Base-by-base conservation (phyloP, 2,888 invertebrate genomes). In the Drosophila pseudotakahashii region DNA sequence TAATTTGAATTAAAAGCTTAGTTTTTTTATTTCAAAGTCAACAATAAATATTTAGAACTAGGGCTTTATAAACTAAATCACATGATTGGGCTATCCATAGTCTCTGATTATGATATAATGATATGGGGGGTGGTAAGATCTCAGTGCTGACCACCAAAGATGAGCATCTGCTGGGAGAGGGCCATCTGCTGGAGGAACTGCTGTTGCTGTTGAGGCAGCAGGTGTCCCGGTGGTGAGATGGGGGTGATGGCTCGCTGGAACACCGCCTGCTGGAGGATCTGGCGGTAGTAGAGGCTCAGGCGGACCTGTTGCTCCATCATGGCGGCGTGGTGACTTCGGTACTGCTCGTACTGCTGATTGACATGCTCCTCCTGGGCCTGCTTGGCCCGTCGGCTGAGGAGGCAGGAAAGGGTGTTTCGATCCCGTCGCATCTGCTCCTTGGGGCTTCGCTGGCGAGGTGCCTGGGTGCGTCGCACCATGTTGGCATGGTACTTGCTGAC, bases 381-480 rank as follows among this genome's bases (percentile, higher is more conserved):
- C 41, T 89, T 88, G 11, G 88, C 75, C 6, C 89, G 75, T 0
- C 89, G 79, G 45, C 83, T 89, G 62, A 83, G 79, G 3, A 88
- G 88, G 48, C 89, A 89, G 36, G 89, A 88, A 32, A 81, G 66
- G 0, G 89, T 89, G 47, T 89, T 89, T 7, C 88, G 88, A 66
- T 89, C 77, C 2, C 89, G 68, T 45, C 91, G 82, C 60, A 87
- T 82, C 41, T 91, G 91, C 48, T 90, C 91, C 67, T 88, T 88
- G 41, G 77, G 75, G n/a, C 78, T 78, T 1, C 89, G 78, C 44
- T 2, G 67, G 0, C 23, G 62, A 11, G 14, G 30, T 1, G 34
- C 7, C 7, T 53, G 70, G 14, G 5, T 59, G 7, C 41, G 51
- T 1, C 89, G 80, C 5, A 88, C 89, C 89, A 89, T 89, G 44